Conservation (phyloP, 2,888 invertebrate genomes). For the Marasmarcha lunaedactyla region DNA sequence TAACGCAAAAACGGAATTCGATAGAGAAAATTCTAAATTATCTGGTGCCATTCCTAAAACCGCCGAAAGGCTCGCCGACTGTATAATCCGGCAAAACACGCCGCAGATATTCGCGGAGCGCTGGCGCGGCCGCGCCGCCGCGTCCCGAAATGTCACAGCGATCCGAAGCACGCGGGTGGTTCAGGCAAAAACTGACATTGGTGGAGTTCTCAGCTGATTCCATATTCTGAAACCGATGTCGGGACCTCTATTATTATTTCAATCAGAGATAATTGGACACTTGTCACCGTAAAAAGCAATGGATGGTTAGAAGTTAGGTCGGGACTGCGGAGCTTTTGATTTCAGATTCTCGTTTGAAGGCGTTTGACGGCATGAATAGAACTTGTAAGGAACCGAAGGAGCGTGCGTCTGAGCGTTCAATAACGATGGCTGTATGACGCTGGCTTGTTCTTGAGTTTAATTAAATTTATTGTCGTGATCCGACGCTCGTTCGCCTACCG, state of each 20-base stretch:
- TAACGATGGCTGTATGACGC: slow-evolving; percentile 23
- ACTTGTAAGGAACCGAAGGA: slow-evolving; percentile 1
- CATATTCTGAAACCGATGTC: slow-evolving; percentile 40
- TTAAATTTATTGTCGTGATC: slow-evolving; percentile 29
- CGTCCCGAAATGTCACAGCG: slow-evolving; percentile 38
- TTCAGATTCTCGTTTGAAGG: slow-evolving; percentile 17
- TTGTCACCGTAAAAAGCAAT: slow-evolving; percentile 49
- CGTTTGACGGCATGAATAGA: background rate
- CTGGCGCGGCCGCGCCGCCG: slow-evolving; percentile 35
- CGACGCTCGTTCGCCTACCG: background rate
- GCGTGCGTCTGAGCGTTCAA: slow-evolving; percentile 32
- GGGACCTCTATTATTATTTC: slow-evolving; percentile 53
- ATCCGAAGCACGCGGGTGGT: slow-evolving; percentile 50
- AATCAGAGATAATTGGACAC: slow-evolving; percentile 61
- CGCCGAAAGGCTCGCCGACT: slow-evolving; percentile 21
- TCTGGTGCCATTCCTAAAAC: background rate
- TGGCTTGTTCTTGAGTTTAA: slow-evolving; percentile 25
- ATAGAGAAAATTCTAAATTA: background rate
- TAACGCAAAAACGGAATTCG: background rate
- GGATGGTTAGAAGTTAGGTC: slow-evolving; percentile 26
- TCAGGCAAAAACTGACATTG: slow-evolving; percentile 34
- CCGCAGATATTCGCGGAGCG: slow-evolving; percentile 31
- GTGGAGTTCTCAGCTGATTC: slow-evolving; percentile 21
- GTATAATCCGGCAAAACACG: slow-evolving; percentile 52
- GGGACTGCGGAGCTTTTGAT: slow-evolving; percentile 37